Evolutionary conservation across 1,140 invertebrate species (phyloP).

Genomic region (Cherax quadricarinatus): DNA sequence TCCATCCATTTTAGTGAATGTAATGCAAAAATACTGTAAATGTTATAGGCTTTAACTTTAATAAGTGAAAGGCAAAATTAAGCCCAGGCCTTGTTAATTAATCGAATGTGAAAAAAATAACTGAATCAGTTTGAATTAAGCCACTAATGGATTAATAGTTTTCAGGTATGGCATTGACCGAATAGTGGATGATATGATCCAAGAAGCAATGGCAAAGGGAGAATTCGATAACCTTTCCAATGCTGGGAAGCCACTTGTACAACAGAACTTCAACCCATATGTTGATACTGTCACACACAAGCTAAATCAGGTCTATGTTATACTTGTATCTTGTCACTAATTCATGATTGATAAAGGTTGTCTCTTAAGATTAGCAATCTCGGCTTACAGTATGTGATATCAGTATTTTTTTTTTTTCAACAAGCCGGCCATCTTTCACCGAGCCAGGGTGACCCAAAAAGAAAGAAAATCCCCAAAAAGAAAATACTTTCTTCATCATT

Average conservation of each 20-base stretch:
- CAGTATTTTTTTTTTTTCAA: no score
- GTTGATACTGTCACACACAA: conserved; percentile 93
- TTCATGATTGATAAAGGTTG: background rate
- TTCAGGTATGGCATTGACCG: conserved; percentile 88
- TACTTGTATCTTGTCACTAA: background rate
- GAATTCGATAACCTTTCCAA: conserved; percentile 91
- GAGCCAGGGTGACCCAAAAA: no score
- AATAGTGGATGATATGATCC: conserved; percentile 92
- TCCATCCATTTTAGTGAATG: no score
- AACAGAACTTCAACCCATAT: conserved; percentile 85
- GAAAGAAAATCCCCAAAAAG: no score
- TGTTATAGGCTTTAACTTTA: no score
- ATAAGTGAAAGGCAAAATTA: no score
- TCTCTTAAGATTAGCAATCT: no score
- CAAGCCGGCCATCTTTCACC: no score
- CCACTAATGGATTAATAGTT: background rate
- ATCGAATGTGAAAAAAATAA: no score
- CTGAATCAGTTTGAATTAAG: background rate
- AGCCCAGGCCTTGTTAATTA: no score
- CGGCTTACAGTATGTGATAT: background rate
- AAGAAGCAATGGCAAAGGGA: conserved; percentile 91
- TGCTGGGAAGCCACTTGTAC: conserved; percentile 86
- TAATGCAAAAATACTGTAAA: no score
- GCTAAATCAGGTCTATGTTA: conserved; percentile 84
- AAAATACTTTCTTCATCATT: no score